Conservation (phyloP, 2,113 vertebrate species). For the Vimba vimba region DNA sequence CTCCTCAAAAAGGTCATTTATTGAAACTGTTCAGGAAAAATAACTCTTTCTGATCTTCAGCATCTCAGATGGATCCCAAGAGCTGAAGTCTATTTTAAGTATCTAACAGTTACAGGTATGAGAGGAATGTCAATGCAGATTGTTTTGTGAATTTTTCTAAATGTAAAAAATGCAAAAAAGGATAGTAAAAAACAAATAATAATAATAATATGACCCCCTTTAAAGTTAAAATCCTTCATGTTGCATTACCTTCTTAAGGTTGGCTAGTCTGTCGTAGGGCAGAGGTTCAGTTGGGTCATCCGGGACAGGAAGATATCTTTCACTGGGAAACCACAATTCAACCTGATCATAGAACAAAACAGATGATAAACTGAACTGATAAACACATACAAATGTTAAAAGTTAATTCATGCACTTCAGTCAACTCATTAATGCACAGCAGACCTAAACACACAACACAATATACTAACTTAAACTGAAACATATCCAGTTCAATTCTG, state of each 20-base stretch:
- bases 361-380: neutral
- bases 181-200: too few species aligned
- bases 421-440: conserved; percentile 75
- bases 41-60: too few species aligned
- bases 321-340: conserved; percentile 85
- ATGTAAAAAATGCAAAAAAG: too few species aligned
- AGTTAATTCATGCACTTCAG: conserved; percentile 71
- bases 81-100: too few species aligned
- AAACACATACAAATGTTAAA: neutral
- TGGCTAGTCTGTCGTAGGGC: conserved; percentile 74
- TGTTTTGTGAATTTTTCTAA: too few species aligned
- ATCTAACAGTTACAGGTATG: too few species aligned
- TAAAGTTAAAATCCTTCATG: neutral
- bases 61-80: too few species aligned
- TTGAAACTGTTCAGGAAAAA: too few species aligned
- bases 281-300: conserved; percentile 74
- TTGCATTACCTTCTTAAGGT: conserved; percentile 80
- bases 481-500: neutral
- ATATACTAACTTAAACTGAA: neutral
- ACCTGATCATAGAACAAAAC: conserved; percentile 67
- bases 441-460: conserved; percentile 73
- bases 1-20: too few species aligned
- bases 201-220: too few species aligned
- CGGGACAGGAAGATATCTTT: conserved; percentile 66
- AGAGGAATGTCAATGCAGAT: too few species aligned